A percentile compares a stretch with the other conserved stretches of the same genome.
Conservation (phyloP, 1,140 invertebrate species). For the Dinothrombium tinctorium region DNA sequence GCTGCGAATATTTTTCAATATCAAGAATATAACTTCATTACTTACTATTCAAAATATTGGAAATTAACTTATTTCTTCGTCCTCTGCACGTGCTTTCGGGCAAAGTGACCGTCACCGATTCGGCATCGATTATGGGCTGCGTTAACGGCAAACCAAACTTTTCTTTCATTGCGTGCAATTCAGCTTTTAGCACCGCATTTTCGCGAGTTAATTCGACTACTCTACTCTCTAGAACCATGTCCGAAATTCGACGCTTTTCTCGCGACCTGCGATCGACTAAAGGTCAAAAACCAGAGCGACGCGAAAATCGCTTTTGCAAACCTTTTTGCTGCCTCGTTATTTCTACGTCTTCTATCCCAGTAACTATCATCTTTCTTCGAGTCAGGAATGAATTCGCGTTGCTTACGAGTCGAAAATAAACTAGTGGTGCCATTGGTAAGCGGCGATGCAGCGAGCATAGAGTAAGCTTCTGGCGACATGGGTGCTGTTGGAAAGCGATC, state of each 20-base stretch:
- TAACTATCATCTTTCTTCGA: slow-evolving; percentile 91
- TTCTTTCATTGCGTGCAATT: slow-evolving; percentile 71
- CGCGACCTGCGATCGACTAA: slow-evolving; percentile 41
- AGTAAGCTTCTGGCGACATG: neutral
- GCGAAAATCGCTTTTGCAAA: slow-evolving; percentile 23
- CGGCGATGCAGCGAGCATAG: neutral
- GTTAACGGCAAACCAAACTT: slow-evolving; percentile 40
- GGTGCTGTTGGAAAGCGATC: neutral
- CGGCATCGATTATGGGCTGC: slow-evolving; percentile 8
- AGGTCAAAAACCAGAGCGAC: neutral
- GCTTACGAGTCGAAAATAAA: slow-evolving; percentile 35
- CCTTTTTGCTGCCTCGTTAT: slow-evolving; percentile 84
- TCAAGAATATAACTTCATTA: neutral
- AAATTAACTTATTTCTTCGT: slow-evolving; percentile 7
- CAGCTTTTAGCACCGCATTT: slow-evolving; percentile 73
- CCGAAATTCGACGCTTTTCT: slow-evolving; percentile 83
- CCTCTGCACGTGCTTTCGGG: slow-evolving; percentile 9
- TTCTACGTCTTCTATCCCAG: slow-evolving; percentile 77
- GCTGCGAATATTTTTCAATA: neutral
- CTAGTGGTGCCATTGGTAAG: slow-evolving; percentile 7
- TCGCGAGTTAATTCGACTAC: slow-evolving; percentile 83
- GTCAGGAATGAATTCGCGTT: slow-evolving; percentile 85
- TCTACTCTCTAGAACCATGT: slow-evolving; percentile 80
- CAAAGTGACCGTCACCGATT: slow-evolving; percentile 6
- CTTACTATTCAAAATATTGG: slow-evolving; percentile 3